Conservation (phyloP, 2,888 invertebrate species). For the Cosmopolites sordidus region DNA sequence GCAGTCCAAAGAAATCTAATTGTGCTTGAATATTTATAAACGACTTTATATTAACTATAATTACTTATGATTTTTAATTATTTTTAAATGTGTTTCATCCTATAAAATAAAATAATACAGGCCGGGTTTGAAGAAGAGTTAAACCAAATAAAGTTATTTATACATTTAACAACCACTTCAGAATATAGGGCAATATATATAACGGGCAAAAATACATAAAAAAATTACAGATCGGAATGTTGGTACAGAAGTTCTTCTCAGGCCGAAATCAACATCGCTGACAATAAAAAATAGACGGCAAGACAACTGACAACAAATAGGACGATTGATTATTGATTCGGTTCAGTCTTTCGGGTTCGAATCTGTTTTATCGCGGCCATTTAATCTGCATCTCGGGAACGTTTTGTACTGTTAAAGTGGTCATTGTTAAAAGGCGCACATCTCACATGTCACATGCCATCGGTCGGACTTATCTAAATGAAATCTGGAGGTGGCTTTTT, state of each 20-base stretch:
- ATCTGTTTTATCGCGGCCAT: constrained; percentile 13
- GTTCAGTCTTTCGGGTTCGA: constrained; percentile 11
- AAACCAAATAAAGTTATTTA: too few relatives aligned
- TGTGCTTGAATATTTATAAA: too few relatives aligned
- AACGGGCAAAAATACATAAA: background rate
- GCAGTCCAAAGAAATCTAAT: too few relatives aligned
- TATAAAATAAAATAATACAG: too few relatives aligned
- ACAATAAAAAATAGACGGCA: background rate
- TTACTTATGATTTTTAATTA: too few relatives aligned
- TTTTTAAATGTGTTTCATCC: too few relatives aligned
- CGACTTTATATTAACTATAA: too few relatives aligned
- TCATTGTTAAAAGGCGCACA: constrained; percentile 43
- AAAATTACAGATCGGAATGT: background rate
- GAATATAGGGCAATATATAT: background rate
- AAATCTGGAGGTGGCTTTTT: constrained; percentile 43
- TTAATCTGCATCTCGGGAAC: constrained; percentile 33
- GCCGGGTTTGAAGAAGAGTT: too few relatives aligned
- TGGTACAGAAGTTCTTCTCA: too few relatives aligned
- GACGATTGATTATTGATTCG: constrained; percentile 33
- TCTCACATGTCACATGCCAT: constrained; percentile 44
- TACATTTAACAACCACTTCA: too few relatives aligned
- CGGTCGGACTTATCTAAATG: constrained; percentile 41
- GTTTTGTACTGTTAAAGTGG: constrained; percentile 32
- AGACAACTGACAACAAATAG: constrained; percentile 7
- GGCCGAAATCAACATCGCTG: too few relatives aligned